phyloP scores from a whole-genome alignment of 2,797 vertebrate species.

The Anas bahamensis region DNA sequence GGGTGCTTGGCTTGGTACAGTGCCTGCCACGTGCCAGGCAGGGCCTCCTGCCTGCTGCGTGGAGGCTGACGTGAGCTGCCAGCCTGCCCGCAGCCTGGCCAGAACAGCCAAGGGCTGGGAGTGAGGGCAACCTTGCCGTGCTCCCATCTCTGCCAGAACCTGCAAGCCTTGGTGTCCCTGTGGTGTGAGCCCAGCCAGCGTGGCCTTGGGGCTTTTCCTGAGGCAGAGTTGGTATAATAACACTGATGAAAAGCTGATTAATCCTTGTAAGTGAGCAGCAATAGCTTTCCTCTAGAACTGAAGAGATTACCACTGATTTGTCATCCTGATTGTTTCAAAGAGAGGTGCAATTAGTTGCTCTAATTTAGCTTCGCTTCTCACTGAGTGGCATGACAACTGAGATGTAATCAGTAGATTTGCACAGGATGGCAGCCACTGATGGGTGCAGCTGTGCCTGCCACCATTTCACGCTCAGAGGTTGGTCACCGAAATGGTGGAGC shows the following conservation, averaged over 20 bases:
- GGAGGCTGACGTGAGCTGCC: rapidly evolving
- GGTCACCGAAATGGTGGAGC: background rate
- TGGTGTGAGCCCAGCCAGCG: background rate
- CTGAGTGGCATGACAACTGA: background rate
- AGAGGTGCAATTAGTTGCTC: slow-evolving; percentile 58
- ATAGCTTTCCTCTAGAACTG: slow-evolving; percentile 27
- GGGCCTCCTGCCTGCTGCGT: rapidly evolving
- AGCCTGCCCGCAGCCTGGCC: background rate
- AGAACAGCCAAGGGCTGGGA: background rate
- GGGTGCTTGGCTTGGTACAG: background rate
- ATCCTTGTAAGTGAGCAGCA: background rate
- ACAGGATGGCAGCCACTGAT: background rate
- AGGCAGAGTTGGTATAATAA: slow-evolving; percentile 28
- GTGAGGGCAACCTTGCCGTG: background rate
- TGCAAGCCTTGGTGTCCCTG: background rate
- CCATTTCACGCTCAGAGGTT: background rate
- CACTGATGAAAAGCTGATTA: slow-evolving; percentile 63
- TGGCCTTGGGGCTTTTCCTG: slow-evolving; percentile 23
- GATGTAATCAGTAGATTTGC: background rate
- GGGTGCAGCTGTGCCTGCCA: slow-evolving; percentile 16
- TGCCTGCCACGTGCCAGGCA: rapidly evolving
- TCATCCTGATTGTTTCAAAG: slow-evolving; percentile 67
- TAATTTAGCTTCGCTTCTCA: background rate
- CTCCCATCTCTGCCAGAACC: background rate
- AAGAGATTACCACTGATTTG: slow-evolving; percentile 53